Evolutionary conservation across 2,113 vertebrate species (phyloP).

Genomic region (Mus pahari): DNA sequence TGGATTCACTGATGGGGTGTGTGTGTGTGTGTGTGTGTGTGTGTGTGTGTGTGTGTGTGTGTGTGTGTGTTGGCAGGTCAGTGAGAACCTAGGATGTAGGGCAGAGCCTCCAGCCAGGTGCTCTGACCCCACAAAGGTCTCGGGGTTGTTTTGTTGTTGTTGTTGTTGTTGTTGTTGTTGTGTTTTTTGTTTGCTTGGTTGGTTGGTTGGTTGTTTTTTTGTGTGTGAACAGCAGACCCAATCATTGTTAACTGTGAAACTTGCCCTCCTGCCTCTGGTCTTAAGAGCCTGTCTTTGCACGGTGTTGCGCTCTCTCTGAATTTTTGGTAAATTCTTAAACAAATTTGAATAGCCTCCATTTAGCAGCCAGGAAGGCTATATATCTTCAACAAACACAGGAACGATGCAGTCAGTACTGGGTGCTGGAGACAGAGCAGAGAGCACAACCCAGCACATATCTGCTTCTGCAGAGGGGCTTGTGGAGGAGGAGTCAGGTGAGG

Average conservation of each 20-base stretch:
- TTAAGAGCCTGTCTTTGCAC: neutral
- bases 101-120: neutral
- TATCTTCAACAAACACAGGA: neutral
- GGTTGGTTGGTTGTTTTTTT: no score
- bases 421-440: neutral
- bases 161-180: no score
- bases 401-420: no score
- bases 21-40: no score
- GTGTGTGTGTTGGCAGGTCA: neutral
- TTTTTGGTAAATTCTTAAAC: constrained; percentile 47
- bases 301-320: constrained; percentile 19
- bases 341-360: constrained; percentile 50
- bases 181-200: no score
- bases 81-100: neutral
- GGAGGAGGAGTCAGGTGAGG: neutral
- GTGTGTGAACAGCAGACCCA: neutral
- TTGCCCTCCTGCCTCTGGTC: neutral
- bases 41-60: no score
- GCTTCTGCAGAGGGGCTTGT: accelerated
- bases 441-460: accelerated
- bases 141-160: neutral
- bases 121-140: neutral
- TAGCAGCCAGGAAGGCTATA: neutral
- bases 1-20: no score
- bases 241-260: neutral